Evolutionary conservation across 2,797 vertebrate species (phyloP).

Genomic region (Synanceia verrucosa): DNA sequence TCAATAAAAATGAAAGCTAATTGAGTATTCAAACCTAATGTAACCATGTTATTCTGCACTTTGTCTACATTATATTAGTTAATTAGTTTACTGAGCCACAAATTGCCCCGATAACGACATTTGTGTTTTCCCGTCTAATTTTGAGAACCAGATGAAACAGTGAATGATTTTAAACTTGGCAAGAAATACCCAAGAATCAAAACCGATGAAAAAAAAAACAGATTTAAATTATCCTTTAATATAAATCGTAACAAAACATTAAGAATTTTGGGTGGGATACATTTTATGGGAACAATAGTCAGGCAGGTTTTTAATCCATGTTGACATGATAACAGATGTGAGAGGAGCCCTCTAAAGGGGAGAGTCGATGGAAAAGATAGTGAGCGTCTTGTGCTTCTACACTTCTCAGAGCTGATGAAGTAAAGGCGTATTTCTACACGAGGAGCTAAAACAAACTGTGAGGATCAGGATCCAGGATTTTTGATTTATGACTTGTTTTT

Average conservation of each 20-base stretch:
- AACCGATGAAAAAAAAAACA: not conserved
- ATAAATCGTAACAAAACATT: constrained; percentile 33
- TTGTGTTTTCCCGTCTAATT: not conserved
- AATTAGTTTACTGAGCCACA: not conserved
- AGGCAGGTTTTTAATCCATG: not conserved
- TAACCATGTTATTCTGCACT: not conserved
- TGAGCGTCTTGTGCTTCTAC: constrained; percentile 42
- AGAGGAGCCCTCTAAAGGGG: not conserved
- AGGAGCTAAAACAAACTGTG: constrained; percentile 14
- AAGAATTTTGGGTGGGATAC: not conserved
- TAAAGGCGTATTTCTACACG: constrained; percentile 28
- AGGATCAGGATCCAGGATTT: not conserved
- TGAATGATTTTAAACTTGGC: not conserved
- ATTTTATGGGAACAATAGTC: constrained; percentile 19
- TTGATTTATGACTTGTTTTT: constrained; percentile 12
- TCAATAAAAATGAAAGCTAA: not conserved
- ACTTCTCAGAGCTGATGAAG: constrained; percentile 14
- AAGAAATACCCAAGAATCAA: not conserved
- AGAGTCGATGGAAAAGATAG: not conserved
- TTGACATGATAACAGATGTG: constrained; percentile 37
- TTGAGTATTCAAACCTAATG: not conserved
- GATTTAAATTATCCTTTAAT: constrained; percentile 48
- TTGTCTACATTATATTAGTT: not conserved
- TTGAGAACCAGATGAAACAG: not conserved
- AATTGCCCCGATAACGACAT: not conserved